These are phyloP conservation scores for Archilochus colubris DNA, from an alignment of 2,113 vertebrate genomes.

Conservation along the genomic window DNA sequence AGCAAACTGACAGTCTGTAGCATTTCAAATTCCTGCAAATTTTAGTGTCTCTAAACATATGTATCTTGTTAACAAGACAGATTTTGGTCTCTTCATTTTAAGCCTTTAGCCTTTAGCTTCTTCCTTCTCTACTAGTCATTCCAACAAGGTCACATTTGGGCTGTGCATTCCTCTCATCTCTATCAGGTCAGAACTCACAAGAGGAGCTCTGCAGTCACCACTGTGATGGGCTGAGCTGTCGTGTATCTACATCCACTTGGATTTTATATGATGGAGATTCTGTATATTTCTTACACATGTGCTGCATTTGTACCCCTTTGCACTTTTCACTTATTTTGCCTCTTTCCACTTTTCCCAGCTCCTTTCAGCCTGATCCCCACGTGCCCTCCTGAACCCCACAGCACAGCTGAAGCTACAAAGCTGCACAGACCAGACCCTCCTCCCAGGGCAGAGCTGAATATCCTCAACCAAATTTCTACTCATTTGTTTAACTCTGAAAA, in stretches of 20 bases:
- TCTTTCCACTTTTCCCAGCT: neutral
- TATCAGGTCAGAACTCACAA: neutral
- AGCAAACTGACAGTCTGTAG: rapidly evolving
- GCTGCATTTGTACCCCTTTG: neutral
- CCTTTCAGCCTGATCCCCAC: neutral
- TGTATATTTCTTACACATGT: neutral
- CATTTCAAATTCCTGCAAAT: neutral
- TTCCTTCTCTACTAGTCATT: neutral
- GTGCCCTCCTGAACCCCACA: rapidly evolving
- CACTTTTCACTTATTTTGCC: neutral
- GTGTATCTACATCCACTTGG: neutral
- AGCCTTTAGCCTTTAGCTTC: neutral
- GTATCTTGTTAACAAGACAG: neutral
- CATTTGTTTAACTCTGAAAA: neutral
- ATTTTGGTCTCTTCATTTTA: neutral
- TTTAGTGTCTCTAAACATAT: neutral
- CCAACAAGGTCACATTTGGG: neutral
- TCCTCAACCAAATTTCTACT: neutral
- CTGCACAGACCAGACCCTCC: neutral
- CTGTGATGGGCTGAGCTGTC: neutral
- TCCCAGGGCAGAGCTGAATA: neutral
- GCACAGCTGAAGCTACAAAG: rapidly evolving
- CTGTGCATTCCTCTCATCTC: neutral
- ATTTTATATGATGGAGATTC: neutral
- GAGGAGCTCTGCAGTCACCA: neutral